Evolutionary conservation across 1,140 invertebrate species (phyloP).

Genomic region (Leptopilina boulardi): DNA sequence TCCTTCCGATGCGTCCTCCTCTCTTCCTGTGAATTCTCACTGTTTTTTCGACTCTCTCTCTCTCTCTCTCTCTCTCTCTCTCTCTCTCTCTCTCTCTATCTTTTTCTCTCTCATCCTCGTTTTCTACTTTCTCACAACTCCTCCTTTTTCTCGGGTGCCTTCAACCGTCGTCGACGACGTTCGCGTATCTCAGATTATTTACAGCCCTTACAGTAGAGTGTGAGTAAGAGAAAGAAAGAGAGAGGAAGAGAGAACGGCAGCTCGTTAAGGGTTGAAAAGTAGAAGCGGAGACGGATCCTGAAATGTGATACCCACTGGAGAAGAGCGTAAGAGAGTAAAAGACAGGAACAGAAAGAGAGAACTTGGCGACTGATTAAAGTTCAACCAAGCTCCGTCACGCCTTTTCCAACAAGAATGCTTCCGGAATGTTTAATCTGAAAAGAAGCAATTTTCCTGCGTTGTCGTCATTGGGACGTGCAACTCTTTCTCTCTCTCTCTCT

Average conservation of each 20-base stretch:
- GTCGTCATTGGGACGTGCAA: neutral
- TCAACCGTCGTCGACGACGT: neutral
- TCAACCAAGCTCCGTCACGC: neutral
- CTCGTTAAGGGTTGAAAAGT: conserved; percentile 16
- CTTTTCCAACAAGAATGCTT: neutral
- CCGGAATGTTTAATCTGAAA: conserved; percentile 16
- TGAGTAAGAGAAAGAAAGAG: too few relatives aligned
- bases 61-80: neutral
- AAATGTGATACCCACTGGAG: conserved; percentile 5
- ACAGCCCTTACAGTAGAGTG: neutral
- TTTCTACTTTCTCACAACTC: neutral
- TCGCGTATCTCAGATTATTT: conserved; percentile 17
- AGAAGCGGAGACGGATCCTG: conserved; percentile 7
- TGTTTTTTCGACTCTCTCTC: neutral
- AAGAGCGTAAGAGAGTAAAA: neutral
- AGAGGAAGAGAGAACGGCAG: conserved; percentile 18
- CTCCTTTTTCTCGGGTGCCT: neutral
- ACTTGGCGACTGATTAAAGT: neutral
- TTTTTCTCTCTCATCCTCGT: neutral
- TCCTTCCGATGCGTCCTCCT: neutral
- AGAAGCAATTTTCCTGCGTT: neutral
- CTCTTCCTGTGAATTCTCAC: conserved; percentile 6
- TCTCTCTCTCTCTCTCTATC: conserved; percentile 10
- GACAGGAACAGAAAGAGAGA: conserved; percentile 11
- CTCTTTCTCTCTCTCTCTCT: too few relatives aligned